phyloP scores from a whole-genome alignment of 2,797 vertebrate species.

The Dallia pectoralis region DNA sequence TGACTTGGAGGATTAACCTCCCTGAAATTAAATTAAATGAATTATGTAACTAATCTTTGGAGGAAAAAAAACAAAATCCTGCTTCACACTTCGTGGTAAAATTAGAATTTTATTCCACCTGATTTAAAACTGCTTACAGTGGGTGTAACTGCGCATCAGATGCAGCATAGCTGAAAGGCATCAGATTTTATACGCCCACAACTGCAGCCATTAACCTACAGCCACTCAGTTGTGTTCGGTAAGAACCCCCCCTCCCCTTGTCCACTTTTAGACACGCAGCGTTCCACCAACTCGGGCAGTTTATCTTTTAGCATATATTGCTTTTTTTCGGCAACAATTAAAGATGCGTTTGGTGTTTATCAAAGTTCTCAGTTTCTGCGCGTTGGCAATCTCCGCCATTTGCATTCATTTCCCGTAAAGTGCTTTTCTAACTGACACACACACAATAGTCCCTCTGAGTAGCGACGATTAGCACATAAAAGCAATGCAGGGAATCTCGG shows the following conservation, averaged over 20 bases:
- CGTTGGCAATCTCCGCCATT: conserved; percentile 63
- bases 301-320: neutral
- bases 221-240: conserved; percentile 3
- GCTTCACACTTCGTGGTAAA: conserved; percentile 23
- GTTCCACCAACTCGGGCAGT: conserved; percentile 11
- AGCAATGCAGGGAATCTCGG: conserved; percentile 62
- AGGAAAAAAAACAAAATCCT: conserved; percentile 17
- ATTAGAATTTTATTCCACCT: conserved; percentile 29
- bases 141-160: conserved; percentile 39
- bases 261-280: neutral
- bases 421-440: conserved; percentile 31
- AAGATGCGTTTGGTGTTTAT: conserved; percentile 51
- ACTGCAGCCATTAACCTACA: conserved; percentile 18
- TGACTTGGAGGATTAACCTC: conserved; percentile 59
- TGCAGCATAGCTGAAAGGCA: conserved; percentile 53
- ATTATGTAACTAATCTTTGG: conserved; percentile 20
- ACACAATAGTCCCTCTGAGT: conserved; percentile 73
- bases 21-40: conserved; percentile 21
- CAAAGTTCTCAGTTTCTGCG: conserved; percentile 65
- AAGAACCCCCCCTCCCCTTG: neutral
- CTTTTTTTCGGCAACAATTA: conserved; percentile 6
- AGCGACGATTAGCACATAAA: conserved; percentile 75
- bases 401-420: conserved; percentile 61
- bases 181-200: conserved; percentile 14
- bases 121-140: conserved; percentile 52